Conservation (phyloP, 1,140 invertebrate species). For the Bombus pascuorum region DNA sequence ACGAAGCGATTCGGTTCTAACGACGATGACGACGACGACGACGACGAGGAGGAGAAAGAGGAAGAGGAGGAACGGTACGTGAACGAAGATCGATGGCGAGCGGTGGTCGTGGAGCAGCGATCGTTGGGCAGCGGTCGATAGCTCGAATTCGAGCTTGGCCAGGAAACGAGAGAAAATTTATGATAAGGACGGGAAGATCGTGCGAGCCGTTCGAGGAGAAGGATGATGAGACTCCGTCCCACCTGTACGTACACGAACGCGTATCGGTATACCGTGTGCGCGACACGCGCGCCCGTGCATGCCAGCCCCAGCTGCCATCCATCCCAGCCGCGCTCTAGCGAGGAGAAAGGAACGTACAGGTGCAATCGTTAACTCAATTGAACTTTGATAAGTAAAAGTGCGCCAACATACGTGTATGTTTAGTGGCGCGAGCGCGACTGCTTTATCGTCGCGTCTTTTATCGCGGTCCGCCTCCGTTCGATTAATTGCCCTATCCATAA, state of each 20-base stretch:
- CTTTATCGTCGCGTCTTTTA: conserved; percentile 17
- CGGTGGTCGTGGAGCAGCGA: neutral
- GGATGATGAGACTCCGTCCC: conserved; percentile 51
- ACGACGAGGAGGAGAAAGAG: no score
- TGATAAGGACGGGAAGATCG: conserved; percentile 16
- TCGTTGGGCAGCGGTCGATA: neutral
- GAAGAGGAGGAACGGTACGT: no score
- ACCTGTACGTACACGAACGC: conserved; percentile 59
- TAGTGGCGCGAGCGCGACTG: neutral
- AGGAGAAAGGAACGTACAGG: conserved; percentile 68
- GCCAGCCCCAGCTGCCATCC: conserved; percentile 57
- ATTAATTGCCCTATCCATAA: neutral
- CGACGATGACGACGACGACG: neutral
- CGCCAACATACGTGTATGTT: neutral
- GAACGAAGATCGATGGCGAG: no score
- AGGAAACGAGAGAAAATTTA: conserved; percentile 38
- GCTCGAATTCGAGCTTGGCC: neutral
- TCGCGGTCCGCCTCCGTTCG: neutral
- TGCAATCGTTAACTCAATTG: conserved; percentile 68
- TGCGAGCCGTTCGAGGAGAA: conserved; percentile 12
- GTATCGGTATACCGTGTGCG: conserved; percentile 12
- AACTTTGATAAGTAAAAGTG: conserved; percentile 65
- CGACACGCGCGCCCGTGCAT: conserved; percentile 40
- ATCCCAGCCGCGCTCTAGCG: conserved; percentile 41
- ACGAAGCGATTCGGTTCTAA: neutral